Percentiles rank a stretch among this genome's conserved stretches.
These are phyloP conservation scores for Drosophila sulfurigaster DNA, from an alignment of 1,140 invertebrate species.

Conservation along the genomic window DNA sequence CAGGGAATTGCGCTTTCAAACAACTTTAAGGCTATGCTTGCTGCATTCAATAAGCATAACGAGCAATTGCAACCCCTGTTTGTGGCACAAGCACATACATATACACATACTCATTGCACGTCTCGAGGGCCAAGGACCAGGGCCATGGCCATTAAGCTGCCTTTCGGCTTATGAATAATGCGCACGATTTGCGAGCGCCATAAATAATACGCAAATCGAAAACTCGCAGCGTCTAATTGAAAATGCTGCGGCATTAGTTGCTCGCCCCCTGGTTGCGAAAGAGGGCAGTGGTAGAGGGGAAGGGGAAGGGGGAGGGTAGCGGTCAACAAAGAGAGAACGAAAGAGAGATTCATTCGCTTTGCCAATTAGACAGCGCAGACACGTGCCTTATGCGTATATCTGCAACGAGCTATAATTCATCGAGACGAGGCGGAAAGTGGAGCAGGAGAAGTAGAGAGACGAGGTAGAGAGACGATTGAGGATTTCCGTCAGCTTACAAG, in stretches of 20 bases:
- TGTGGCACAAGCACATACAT: background rate
- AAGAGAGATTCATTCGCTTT: slow-evolving; percentile 67
- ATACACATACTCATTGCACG: background rate
- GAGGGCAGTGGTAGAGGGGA: background rate
- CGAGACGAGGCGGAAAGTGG: background rate
- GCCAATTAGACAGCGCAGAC: slow-evolving; percentile 80
- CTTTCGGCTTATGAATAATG: slow-evolving; percentile 79
- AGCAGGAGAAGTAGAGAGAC: background rate
- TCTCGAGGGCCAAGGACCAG: background rate
- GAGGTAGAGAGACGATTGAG: slow-evolving; percentile 58
- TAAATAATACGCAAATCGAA: slow-evolving; percentile 83
- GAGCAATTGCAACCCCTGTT: slow-evolving; percentile 26
- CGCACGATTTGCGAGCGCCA: slow-evolving; percentile 78
- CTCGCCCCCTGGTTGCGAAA: background rate
- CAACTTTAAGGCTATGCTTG: slow-evolving; percentile 24
- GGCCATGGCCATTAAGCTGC: slow-evolving; percentile 61
- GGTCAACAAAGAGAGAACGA: slow-evolving; percentile 49
- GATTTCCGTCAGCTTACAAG: slow-evolving; percentile 81
- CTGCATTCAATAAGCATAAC: slow-evolving; percentile 39
- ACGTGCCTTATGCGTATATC: slow-evolving; percentile 80
- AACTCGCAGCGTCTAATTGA: slow-evolving; percentile 80
- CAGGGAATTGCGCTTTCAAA: background rate
- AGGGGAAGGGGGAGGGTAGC: background rate
- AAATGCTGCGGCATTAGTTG: slow-evolving; percentile 64
- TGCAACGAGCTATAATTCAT: slow-evolving; percentile 73